Base-by-base conservation (phyloP, 2,113 vertebrate species). In the Puntigrus tetrazona region DNA sequence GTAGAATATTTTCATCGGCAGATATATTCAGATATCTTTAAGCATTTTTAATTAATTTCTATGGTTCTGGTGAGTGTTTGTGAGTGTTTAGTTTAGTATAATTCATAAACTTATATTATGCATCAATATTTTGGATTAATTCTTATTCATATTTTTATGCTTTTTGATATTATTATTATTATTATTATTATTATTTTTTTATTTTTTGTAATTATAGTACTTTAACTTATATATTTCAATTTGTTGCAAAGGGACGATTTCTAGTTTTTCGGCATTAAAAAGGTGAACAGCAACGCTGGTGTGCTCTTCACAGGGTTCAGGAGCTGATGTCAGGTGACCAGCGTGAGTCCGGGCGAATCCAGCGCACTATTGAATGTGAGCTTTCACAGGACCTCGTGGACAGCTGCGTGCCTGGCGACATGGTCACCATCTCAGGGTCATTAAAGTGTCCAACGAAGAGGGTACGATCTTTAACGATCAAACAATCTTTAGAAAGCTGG, bases 341-440 rank as follows among this genome's bases (percentile, higher is more conserved):
- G 85, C 93, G 95, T 86, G 98, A 99, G 92, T 94, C 97, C 0
- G 98, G 98, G 11, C 93, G 98, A 78, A 99, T 99, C 88, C 98
- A 98, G 1, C 96, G 98, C 70, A 98, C 97, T 0, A 96, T 99
- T 0, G 97, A 99, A 87, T 99, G 97, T 90, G 97, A 99, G 63
- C 95, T 99, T 86, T 92, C 94, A 72, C 95, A 98, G 1, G 98
- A 99, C 83, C 96, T 99, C 2, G 98, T 97, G 78, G 98, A 99
- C 91, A 97, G 97, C 92, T 97, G 97, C 83, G 97, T 99, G 20
- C 98, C 98, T 0, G 98, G 98, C 85, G 98, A 99, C 91, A 94
- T 94, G 0, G 95, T 99, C 31, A 98, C 97, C 0, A 73, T 99
- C 47, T 95, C 96, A 0, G 98, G 7, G 91, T 95, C 29, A 96